Evolutionary conservation across 2,113 vertebrate genomes (phyloP).

Genomic region (Oenanthe oenanthe): DNA sequence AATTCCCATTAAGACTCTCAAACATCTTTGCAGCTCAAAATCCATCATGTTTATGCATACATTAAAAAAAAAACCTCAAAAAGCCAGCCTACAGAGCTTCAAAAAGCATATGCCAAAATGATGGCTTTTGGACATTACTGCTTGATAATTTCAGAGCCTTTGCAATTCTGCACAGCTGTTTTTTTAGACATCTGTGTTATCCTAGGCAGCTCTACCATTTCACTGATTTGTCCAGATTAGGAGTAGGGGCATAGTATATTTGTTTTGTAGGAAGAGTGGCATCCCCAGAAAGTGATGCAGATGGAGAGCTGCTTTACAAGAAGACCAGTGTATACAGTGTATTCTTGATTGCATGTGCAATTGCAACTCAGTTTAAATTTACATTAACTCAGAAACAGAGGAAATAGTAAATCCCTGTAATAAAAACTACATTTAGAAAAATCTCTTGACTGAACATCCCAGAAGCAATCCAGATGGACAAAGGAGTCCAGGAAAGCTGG

Average conservation of each 20-base stretch:
- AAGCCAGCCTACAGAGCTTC: neutral
- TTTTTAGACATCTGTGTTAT: neutral
- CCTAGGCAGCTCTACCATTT: neutral
- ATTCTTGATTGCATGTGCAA: neutral
- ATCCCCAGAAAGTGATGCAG: neutral
- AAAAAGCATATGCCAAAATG: neutral
- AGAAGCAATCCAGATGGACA: neutral
- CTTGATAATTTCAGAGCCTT: neutral
- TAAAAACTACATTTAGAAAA: neutral
- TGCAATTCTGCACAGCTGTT: neutral
- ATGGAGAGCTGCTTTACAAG: neutral
- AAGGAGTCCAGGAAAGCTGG: neutral
- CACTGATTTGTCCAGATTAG: neutral
- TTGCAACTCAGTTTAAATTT: neutral
- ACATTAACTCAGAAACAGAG: neutral
- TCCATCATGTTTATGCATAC: neutral
- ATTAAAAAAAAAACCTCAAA: neutral
- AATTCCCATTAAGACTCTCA: neutral
- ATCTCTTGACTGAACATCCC: neutral
- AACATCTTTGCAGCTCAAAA: neutral
- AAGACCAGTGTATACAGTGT: neutral
- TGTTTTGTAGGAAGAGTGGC: neutral
- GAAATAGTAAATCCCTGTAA: neutral
- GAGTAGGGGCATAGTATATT: neutral
- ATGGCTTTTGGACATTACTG: neutral